Evolutionary conservation across 2,888 invertebrate genomes (phyloP), one percentile per base, ranked within the genome.

Genomic region (Caenorhabditis imperialis): DNA sequence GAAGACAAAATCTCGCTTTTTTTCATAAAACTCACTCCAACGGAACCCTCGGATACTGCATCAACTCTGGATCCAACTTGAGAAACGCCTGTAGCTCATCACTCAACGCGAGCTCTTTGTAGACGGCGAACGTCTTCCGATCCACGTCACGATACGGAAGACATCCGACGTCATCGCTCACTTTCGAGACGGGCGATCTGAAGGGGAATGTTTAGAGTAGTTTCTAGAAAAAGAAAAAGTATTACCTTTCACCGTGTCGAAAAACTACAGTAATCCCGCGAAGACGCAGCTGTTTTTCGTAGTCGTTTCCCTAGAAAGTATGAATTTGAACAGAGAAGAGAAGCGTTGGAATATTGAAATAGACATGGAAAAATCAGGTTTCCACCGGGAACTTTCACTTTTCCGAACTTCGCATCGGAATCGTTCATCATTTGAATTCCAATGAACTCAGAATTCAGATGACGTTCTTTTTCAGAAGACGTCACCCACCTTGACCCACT

Each of bases 241-340:
- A 61, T 22, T 18, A 84, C 82, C 84, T 62, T 44, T 85, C 83
- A 20, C 84, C 84, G 55, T 84, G 84, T 44, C 85, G 45, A 38
- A 83, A 83, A n/a, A 74, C 58, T 1, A 85, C 45, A 1, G 77
- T 60, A 20, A 85, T 38, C 22, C 81, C 85, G 16, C 77, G 61
- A 8, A 85, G 47, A 38, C 60, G 57, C 25, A 74, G 33, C 6
- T 62, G 10, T 25, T 62, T 67, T 22, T 69, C 74, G 45, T 74
- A 67, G 30, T 73, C 58, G 40, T 74, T 69, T 57, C 74, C 74
- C 61, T 72, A 33, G 12, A 65, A 63, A 50, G 30, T 30, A 10
- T 30, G 6, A n/a, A 7, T 30, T 30, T 30, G 30, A 30, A n/a
- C n/a, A n/a, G n/a, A n/a, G n/a, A n/a, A n/a, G n/a, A n/a, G n/a